Percentiles rank a stretch among this genome's conserved stretches.
Evolutionary conservation across 2,888 invertebrate genomes (phyloP).

Genomic region (Coelogynopora nodosa): DNA sequence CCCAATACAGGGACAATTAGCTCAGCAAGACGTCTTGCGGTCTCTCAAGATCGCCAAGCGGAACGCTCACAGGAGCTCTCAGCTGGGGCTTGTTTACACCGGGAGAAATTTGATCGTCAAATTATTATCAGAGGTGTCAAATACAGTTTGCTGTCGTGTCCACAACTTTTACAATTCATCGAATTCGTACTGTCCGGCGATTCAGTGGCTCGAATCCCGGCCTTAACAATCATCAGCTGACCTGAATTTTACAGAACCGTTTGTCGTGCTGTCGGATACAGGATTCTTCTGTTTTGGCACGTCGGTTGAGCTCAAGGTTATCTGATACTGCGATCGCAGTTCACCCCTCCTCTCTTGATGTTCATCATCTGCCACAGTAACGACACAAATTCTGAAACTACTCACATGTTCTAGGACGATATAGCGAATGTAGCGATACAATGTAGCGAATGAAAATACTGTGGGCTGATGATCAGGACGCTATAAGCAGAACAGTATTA

Average conservation of each 20-base stretch:
- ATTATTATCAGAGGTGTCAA: no score
- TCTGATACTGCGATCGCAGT: background rate
- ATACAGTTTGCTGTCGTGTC: no score
- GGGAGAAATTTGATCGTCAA: no score
- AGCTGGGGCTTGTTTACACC: no score
- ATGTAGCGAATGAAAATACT: background rate
- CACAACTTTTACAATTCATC: no score
- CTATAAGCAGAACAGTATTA: background rate
- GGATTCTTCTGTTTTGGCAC: background rate
- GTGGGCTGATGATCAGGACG: background rate
- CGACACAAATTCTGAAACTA: background rate
- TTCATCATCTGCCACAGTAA: background rate
- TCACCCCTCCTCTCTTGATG: background rate
- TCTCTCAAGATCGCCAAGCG: no score
- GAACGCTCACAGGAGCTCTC: no score
- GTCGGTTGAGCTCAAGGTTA: background rate
- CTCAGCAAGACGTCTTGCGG: background rate
- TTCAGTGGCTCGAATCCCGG: no score
- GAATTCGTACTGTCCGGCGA: no score
- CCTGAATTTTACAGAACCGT: no score
- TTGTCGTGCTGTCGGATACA: no score
- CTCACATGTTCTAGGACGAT: background rate
- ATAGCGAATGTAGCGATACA: background rate
- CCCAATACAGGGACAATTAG: background rate
- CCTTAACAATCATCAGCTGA: background rate